phyloP scores from a whole-genome alignment of 2,888 invertebrate genomes.

The Protonemura montana region DNA sequence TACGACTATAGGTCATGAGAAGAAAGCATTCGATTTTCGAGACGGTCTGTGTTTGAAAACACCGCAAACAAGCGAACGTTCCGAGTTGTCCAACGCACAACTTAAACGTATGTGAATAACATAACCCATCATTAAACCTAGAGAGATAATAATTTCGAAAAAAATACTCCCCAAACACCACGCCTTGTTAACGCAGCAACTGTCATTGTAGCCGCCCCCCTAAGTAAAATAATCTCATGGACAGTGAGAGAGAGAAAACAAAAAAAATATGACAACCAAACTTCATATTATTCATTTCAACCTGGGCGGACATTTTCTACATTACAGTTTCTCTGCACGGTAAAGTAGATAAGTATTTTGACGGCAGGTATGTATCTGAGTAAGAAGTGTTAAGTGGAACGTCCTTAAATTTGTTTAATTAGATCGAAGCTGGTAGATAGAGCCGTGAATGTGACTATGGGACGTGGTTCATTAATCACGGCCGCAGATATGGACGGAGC shows the following conservation, averaged over 20 bases:
- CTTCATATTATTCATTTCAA: constrained; percentile 33
- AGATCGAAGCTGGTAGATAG: constrained; percentile 41
- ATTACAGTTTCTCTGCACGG: constrained; percentile 15
- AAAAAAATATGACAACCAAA: neutral
- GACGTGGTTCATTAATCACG: constrained; percentile 32
- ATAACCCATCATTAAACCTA: constrained; percentile 32
- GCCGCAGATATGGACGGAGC: neutral
- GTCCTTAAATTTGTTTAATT: constrained; percentile 50
- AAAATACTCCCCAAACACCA: neutral
- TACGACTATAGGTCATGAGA: neutral
- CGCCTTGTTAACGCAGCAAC: constrained; percentile 9
- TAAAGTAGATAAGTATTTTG: constrained; percentile 35
- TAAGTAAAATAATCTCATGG: neutral
- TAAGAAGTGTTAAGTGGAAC: constrained; percentile 46
- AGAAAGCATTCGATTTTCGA: neutral
- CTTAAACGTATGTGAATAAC: neutral
- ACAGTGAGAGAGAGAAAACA: neutral
- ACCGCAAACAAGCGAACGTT: neutral
- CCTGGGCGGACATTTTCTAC: constrained; percentile 29
- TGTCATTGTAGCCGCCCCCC: constrained; percentile 19
- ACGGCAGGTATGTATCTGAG: constrained; percentile 30
- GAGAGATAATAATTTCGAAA: constrained; percentile 9
- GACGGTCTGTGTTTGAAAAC: neutral
- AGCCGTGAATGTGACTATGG: constrained; percentile 27
- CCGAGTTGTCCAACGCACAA: neutral